Evolutionary conservation across 2,888 invertebrate genomes (phyloP).

Genomic region (Idaea dimidiata): DNA sequence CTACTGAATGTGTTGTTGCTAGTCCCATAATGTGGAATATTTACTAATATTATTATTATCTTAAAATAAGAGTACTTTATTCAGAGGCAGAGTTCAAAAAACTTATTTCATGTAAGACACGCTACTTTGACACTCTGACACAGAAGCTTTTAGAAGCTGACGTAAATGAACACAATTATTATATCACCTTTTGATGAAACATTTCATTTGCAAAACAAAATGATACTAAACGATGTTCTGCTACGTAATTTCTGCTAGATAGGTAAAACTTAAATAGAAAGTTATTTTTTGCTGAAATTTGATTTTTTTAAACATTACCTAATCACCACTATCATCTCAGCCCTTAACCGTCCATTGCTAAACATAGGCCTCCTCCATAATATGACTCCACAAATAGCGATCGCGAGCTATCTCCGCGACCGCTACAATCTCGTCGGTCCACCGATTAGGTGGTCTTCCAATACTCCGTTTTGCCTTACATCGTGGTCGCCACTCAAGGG

Average conservation of each 20-base stretch:
- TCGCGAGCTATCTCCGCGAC: too few relatives aligned
- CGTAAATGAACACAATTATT: constrained; percentile 16
- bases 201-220: neutral
- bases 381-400: too few relatives aligned
- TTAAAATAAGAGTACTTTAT: constrained; percentile 21
- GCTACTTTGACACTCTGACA: neutral
- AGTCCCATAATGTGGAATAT: neutral
- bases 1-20: neutral
- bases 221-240: neutral
- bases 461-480: too few relatives aligned
- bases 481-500: too few relatives aligned
- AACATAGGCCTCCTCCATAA: too few relatives aligned
- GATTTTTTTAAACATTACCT: neutral
- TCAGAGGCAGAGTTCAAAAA: neutral
- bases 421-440: too few relatives aligned
- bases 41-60: constrained; percentile 1
- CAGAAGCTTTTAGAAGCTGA: constrained; percentile 20
- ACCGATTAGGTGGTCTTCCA: too few relatives aligned
- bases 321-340: too few relatives aligned
- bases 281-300: neutral
- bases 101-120: constrained; percentile 1
- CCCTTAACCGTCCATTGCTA: too few relatives aligned
- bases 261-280: neutral
- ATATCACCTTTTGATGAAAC: neutral
- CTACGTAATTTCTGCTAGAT: neutral